phyloP scores from a whole-genome alignment of 2,797 vertebrate genomes.

The Sandelia bainsii region DNA sequence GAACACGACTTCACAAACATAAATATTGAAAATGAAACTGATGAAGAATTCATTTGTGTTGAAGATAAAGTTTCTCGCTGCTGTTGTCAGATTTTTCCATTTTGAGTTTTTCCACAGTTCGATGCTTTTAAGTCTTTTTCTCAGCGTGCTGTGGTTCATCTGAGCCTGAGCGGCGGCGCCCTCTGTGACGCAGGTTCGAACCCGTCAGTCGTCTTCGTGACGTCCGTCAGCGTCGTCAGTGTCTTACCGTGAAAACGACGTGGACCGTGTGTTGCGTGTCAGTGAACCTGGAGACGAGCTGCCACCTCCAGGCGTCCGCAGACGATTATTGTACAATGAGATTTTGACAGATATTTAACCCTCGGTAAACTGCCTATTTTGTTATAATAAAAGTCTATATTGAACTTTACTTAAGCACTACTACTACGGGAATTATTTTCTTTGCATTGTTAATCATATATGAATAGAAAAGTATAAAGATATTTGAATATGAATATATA shows the following conservation, averaged over 20 bases:
- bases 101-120: no score
- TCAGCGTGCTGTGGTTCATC: no score
- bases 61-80: no score
- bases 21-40: no score
- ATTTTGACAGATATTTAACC: slow-evolving; percentile 96
- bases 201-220: not conserved
- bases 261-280: slow-evolving; percentile 45
- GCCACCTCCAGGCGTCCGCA: slow-evolving; percentile 80
- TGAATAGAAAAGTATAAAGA: slow-evolving; percentile 84
- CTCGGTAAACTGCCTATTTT: slow-evolving; percentile 99
- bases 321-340: slow-evolving; percentile 83
- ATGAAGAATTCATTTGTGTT: no score
- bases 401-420: slow-evolving; percentile 95
- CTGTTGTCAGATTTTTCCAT: no score
- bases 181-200: slow-evolving; percentile 15
- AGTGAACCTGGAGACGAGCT: slow-evolving; percentile 72
- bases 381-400: slow-evolving; percentile 97
- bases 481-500: slow-evolving; percentile 89
- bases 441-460: slow-evolving; percentile 90
- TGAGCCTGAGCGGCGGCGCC: slow-evolving; percentile 6
- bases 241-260: slow-evolving; percentile 74
- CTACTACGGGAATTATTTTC: slow-evolving; percentile 95
- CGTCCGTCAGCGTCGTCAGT: slow-evolving; percentile 69
- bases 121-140: no score
- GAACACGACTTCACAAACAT: no score